Evolutionary conservation across 1,140 invertebrate species (phyloP), one percentile per base, ranked within the genome.

Genomic region (Trichonephila inaurata): DNA sequence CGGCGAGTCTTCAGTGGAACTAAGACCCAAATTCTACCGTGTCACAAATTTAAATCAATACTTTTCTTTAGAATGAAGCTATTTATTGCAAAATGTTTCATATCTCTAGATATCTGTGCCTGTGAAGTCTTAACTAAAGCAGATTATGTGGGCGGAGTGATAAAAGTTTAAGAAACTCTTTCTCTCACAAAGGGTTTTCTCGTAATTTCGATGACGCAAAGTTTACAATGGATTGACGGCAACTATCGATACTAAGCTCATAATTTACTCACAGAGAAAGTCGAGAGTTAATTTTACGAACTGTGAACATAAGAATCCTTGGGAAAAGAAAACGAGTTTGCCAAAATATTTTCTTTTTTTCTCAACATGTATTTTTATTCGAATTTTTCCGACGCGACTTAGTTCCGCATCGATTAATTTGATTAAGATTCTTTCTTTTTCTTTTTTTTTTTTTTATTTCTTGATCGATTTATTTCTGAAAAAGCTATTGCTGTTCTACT

Each of bases 271-370:
- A 28, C 21, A 24, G n/a, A n/a, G 66, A 69, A 69, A 24, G n/a
- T 69, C 51, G 24, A 69, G 24, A 69, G 66, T 69, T 69, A 69
- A 69, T 69, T 69, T 69, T 69, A 69, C 66, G 66, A 69, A 14
- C 66, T n/a, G 21, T 19, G 66, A 69, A 24, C 66, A 69, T 12
- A 14, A 28, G n/a, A 69, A 14, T 69, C n/a, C 7, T 24, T 69
- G 66, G 66, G 66, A 69, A 51, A 69, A 24, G 66, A 69, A 69
- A 69, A 14, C 66, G 24, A 69, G 10, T 69, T 24, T n/a, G 66
- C n/a, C 66, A 69, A 14, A 69, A 69, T 28, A 69, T 69, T 69
- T 51, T 51, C 51, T 12, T 51, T 51, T 69, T 69, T 69, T 24
- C 66, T 24, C 66, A 24, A n/a, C 66, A 28, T 3, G 7, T 69